Percentiles rank a stretch among this genome's conserved stretches.
These are phyloP conservation scores for Drosophila kuntzei DNA, from an alignment of 2,888 invertebrate species.

Conservation along the genomic window DNA sequence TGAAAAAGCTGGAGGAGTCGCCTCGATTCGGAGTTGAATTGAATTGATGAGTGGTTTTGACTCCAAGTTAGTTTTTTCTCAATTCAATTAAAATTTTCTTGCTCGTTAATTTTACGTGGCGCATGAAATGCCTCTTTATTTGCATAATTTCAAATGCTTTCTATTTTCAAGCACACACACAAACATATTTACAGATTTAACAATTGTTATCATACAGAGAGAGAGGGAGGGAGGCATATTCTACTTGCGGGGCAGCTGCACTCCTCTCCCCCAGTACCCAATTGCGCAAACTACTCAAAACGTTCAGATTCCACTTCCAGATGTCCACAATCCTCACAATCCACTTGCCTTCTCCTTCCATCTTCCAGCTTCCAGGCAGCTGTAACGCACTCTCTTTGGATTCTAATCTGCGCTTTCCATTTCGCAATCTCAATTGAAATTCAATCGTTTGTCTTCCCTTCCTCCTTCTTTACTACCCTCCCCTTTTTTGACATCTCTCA, in stretches of 20 bases:
- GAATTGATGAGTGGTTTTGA: slow-evolving; percentile 32
- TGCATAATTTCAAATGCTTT: slow-evolving; percentile 73
- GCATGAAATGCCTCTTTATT: slow-evolving; percentile 73
- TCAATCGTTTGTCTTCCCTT: slow-evolving; percentile 45
- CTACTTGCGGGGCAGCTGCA: neutral
- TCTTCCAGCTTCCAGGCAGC: slow-evolving; percentile 16
- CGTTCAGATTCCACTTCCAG: slow-evolving; percentile 23
- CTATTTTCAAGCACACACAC: slow-evolving; percentile 23
- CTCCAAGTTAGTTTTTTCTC: slow-evolving; percentile 55
- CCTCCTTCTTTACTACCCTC: too few species aligned
- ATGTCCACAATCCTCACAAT: slow-evolving; percentile 5
- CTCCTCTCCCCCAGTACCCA: neutral
- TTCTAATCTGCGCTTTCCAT: slow-evolving; percentile 65
- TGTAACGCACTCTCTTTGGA: slow-evolving; percentile 18
- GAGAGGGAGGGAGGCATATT: neutral
- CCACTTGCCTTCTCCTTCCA: too few species aligned
- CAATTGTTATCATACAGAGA: slow-evolving; percentile 15
- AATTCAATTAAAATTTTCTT: slow-evolving; percentile 77
- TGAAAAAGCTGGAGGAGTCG: slow-evolving; percentile 56
- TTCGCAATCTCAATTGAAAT: slow-evolving; percentile 71
- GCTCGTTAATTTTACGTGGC: slow-evolving; percentile 67
- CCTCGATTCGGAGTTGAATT: slow-evolving; percentile 36
- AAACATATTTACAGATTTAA: slow-evolving; percentile 13
- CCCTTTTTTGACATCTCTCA: slow-evolving; percentile 41
- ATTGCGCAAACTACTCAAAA: slow-evolving; percentile 45